Conservation (phyloP, 2,888 invertebrate genomes). For the Cryptophagus acutangulus region DNA sequence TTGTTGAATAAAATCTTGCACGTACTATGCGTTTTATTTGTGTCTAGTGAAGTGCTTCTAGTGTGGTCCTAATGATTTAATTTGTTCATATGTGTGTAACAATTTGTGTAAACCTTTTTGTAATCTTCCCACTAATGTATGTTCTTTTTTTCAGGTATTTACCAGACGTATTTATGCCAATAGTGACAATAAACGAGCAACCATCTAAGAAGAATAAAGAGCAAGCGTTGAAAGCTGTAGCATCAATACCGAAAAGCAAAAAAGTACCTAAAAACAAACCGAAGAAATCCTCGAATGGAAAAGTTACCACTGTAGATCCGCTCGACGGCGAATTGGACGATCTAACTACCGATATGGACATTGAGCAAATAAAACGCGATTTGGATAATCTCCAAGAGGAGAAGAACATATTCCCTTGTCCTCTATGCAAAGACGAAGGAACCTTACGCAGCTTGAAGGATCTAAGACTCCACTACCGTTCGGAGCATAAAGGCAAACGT, state of each 20-base stretch:
- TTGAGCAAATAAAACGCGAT: background rate
- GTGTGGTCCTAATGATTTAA: too few relatives aligned
- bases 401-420: constrained; percentile 25
- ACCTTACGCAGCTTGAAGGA: constrained; percentile 32
- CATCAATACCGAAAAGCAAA: constrained; percentile 14
- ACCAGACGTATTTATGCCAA: constrained; percentile 39
- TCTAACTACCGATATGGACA: background rate
- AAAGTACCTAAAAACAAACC: background rate
- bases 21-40: too few relatives aligned
- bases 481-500: constrained; percentile 34
- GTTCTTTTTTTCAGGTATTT: constrained; percentile 42
- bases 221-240: too few relatives aligned
- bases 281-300: constrained; percentile 7
- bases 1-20: constrained; percentile 36
- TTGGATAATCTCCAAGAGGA: too few relatives aligned
- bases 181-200: constrained; percentile 39
- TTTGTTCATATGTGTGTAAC: too few relatives aligned
- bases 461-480: constrained; percentile 35
- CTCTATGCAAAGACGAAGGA: constrained; percentile 36
- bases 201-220: constrained; percentile 24
- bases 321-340: constrained; percentile 3
- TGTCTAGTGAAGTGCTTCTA: too few relatives aligned
- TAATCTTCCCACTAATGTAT: too few relatives aligned
- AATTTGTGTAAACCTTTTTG: too few relatives aligned
- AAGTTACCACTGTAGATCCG: constrained; percentile 8